These are phyloP conservation scores for Hanleya hanleyi DNA, from an alignment of 2,888 invertebrate genomes.

Conservation along the genomic window DNA sequence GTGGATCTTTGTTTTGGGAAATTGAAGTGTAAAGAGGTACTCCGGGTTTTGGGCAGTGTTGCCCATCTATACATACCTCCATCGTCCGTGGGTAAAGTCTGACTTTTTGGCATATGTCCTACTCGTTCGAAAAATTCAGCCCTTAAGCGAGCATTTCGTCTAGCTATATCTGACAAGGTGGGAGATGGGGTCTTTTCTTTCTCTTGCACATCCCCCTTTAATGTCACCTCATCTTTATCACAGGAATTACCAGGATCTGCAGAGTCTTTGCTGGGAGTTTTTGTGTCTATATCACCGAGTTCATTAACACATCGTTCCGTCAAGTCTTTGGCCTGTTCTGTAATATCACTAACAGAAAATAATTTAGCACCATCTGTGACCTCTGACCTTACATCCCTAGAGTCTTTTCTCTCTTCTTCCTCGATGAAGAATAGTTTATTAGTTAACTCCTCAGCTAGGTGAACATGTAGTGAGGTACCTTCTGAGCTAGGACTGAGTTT, in stretches of 20 bases:
- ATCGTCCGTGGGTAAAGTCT: constrained; percentile 49
- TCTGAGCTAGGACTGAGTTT: not conserved
- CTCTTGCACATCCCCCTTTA: no score
- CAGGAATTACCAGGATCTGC: no score
- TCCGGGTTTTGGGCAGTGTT: not conserved
- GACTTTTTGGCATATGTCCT: constrained; percentile 36
- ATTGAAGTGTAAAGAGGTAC: not conserved
- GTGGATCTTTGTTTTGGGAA: not conserved
- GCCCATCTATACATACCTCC: not conserved
- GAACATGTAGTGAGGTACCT: no score
- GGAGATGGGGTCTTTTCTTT: not conserved
- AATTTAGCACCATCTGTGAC: no score
- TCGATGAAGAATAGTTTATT: not conserved
- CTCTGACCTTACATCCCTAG: no score
- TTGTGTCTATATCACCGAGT: no score
- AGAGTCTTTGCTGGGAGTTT: no score
- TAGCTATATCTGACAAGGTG: not conserved
- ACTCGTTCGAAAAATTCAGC: constrained; percentile 4
- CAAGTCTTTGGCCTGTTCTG: no score
- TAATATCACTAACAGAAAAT: no score
- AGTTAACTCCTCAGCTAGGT: not conserved
- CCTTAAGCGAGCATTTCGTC: constrained; percentile 2
- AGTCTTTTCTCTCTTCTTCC: not conserved
- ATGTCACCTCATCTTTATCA: no score
- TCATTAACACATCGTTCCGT: no score